Evolutionary conservation across 2,797 vertebrate genomes (phyloP), one percentile per base, ranked within the genome.

Genomic region (Rhabdophis nuchalis): DNA sequence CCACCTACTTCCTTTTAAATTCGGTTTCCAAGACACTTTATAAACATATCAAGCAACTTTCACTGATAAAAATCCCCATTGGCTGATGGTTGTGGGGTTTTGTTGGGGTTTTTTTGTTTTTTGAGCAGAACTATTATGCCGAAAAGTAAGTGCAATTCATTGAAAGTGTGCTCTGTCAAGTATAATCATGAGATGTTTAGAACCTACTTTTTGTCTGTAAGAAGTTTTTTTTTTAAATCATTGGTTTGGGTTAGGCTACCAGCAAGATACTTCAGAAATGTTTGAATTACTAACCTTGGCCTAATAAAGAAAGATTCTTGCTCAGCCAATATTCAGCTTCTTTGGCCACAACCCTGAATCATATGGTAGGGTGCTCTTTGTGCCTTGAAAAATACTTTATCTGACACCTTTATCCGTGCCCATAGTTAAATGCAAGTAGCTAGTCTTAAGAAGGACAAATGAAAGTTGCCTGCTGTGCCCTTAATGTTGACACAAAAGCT

Each of bases 21-120:
- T 56, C 54, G 36, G 25, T 94, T 96, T 93, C 54, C 91, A 95
- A 87, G 68, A 85, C 91, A 93, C n/a, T 94, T 91, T 93, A 89
- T 95, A 95, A 96, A 94, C 58, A 89, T 14, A 92, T 91, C 89
- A 94, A 93, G 92, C 13, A 95, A 64, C 94, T 94, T 92, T n/a
- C 92, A 86, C 85, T 89, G 91, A 94, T 92, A 94, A 46, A 64
- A 16, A 90, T 58, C 90, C 68, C 54, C 85, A 52, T 60, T 91
- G 94, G 58, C 53, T 93, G 32, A 92, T 36, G 87, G 87, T 50
- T 50, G 46, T 72, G 56, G 56, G 2, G 52, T 53, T 16, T 58
- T 7, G 4, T 50, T 50, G 46, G 46, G 46, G 46, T 6, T 23
- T 2, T 2, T 1, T 5, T n/a, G n/a, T n/a, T 61, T 61, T 88